Conservation (phyloP, 2,797 vertebrate species). For the Cossypha niveicapilla region DNA sequence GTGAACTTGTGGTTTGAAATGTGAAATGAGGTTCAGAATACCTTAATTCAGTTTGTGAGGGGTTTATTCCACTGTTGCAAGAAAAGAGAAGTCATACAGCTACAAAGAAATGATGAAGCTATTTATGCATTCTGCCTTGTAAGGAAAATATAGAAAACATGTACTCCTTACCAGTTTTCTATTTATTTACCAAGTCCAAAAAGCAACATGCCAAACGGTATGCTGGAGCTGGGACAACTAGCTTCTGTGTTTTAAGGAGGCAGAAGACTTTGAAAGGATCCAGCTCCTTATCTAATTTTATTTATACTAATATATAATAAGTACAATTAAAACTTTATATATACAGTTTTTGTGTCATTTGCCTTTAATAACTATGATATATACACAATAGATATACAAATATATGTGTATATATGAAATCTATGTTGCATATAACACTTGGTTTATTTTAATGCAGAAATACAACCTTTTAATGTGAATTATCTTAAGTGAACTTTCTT, state of each 20-base stretch:
- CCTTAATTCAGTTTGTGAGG: background rate
- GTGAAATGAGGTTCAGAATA: background rate
- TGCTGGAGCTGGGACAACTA: background rate
- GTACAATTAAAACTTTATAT: background rate
- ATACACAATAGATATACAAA: background rate
- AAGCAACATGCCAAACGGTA: background rate
- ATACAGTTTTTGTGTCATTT: background rate
- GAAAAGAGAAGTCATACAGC: background rate
- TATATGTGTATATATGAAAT: background rate
- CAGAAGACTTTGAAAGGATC: background rate
- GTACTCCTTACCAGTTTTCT: background rate
- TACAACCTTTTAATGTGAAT: background rate
- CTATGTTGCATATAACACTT: background rate
- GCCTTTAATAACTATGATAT: background rate
- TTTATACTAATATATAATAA: background rate
- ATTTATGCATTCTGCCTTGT: background rate
- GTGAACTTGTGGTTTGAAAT: background rate
- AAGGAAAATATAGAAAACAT: background rate
- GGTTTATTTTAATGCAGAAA: background rate
- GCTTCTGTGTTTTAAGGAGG: background rate
- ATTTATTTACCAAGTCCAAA: background rate
- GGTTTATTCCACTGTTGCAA: background rate
- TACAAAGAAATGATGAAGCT: background rate
- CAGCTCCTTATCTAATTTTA: background rate
- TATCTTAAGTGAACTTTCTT: background rate